Base-by-base conservation (phyloP, 2,888 invertebrate species). In the Synanthedon myopaeformis region DNA sequence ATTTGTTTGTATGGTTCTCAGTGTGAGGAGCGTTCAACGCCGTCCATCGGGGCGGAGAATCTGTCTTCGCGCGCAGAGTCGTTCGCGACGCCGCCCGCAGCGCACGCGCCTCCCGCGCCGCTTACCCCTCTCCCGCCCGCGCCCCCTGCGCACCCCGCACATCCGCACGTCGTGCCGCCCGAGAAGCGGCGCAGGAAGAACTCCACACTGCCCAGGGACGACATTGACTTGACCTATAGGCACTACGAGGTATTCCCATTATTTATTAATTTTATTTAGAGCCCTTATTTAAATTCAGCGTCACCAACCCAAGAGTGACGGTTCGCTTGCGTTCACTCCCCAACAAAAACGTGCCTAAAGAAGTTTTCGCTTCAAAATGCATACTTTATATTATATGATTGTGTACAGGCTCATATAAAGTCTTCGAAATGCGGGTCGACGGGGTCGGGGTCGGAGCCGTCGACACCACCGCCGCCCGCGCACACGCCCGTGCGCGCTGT, bases 181-280 rank as follows among this genome's bases (percentile, higher is more conserved):
- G 85, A 85, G 70, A 86, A 86, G 65, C 67, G 84, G 52, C 82
- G 85, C 67, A 76, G 87, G 69, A 86, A 86, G 76, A 87, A 85
- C 74, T 85, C 86, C 35, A 58, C 77, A 1, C 66, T 81, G 61
- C 81, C 78, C 35, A 69, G 82, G 52, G 87, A 85, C 52, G 87
- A 84, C 53, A 62, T 79, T 53, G 83, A 86, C 48, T 60, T 80
- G 12, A 64, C 79, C 4, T 85, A 84, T 59, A 74, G 83, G 49
- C 87, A 84, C 58, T 86, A 81, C 61, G 86, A 87, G 79, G 86
- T n/a, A n/a, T n/a, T n/a, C n/a, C n/a, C n/a, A n/a, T n/a, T n/a
- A n/a, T n/a, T n/a, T n/a, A n/a, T n/a, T 86, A 61, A 54, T 52
- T 23, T 4, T 23, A n/a, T 23, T 23, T 23, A 19, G 19, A 19